A percentile compares a stretch with the other conserved stretches of the same genome.
These are phyloP conservation scores for Callocephalon fimbriatum DNA, from an alignment of 2,113 vertebrate genomes.

Conservation along the genomic window DNA sequence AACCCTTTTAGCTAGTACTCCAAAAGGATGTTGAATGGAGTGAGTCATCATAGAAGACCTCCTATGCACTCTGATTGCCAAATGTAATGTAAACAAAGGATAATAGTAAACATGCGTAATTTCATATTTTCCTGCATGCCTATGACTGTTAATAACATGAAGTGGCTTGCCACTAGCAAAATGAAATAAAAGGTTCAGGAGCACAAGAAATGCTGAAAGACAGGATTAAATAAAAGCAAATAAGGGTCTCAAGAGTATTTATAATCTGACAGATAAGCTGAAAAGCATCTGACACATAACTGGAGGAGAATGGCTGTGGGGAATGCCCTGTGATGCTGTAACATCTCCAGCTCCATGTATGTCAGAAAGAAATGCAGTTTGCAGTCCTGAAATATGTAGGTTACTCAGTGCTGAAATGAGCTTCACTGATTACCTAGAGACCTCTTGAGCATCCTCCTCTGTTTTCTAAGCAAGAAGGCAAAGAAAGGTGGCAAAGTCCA, in stretches of 20 bases:
- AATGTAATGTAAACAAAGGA: background rate
- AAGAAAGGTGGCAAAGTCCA: background rate
- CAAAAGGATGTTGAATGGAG: background rate
- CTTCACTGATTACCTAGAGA: background rate
- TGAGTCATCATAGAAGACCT: background rate
- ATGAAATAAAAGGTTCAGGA: background rate
- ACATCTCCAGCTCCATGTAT: background rate
- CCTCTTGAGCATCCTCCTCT: background rate
- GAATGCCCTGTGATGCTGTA: background rate
- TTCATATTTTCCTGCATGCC: background rate
- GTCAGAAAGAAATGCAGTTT: background rate
- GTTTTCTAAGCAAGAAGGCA: background rate
- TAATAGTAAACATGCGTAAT: constrained; percentile 11
- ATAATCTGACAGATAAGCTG: background rate
- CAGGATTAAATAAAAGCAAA: background rate
- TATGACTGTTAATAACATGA: background rate
- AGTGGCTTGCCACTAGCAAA: background rate
- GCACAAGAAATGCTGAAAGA: background rate
- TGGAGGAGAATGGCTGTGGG: background rate
- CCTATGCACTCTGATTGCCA: background rate
- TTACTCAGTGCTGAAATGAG: background rate
- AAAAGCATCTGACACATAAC: background rate
- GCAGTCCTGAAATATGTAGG: background rate
- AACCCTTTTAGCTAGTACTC: background rate
- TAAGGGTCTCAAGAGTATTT: background rate